Evolutionary conservation across 1,140 invertebrate species (phyloP).

Genomic region (Drosophila ficusphila): DNA sequence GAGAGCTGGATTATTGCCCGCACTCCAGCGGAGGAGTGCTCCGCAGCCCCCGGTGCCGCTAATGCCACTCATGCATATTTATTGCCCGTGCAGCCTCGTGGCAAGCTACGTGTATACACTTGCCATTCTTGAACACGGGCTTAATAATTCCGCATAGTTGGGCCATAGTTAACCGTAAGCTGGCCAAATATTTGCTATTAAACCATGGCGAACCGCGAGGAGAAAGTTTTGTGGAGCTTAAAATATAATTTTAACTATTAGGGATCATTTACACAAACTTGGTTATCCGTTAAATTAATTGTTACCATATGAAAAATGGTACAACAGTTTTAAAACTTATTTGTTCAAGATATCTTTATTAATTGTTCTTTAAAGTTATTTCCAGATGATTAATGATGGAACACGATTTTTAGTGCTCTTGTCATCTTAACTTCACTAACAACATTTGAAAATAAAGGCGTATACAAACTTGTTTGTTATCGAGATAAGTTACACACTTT

Average conservation of each 20-base stretch:
- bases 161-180: conserved; percentile 7
- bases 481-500: neutral
- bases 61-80: conserved; percentile 64
- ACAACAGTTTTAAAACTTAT: too few relatives aligned
- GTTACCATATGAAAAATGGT: too few relatives aligned
- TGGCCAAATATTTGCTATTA: conserved; percentile 1
- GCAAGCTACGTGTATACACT: conserved; percentile 21
- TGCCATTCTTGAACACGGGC: neutral
- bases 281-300: too few relatives aligned
- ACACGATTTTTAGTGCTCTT: too few relatives aligned
- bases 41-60: conserved; percentile 10
- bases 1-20: conserved; percentile 24
- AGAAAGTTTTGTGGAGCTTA: neutral
- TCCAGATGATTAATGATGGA: too few relatives aligned
- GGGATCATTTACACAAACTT: too few relatives aligned
- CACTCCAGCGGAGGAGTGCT: conserved; percentile 6
- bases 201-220: too few relatives aligned
- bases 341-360: too few relatives aligned
- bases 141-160: conserved; percentile 17
- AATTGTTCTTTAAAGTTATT: too few relatives aligned
- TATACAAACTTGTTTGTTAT: conserved; percentile 4
- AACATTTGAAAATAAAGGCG: neutral
- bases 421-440: neutral
- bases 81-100: conserved; percentile 33
- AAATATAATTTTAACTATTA: neutral